Base-by-base conservation (phyloP, 2,113 vertebrate genomes). In the Turnix velox region DNA sequence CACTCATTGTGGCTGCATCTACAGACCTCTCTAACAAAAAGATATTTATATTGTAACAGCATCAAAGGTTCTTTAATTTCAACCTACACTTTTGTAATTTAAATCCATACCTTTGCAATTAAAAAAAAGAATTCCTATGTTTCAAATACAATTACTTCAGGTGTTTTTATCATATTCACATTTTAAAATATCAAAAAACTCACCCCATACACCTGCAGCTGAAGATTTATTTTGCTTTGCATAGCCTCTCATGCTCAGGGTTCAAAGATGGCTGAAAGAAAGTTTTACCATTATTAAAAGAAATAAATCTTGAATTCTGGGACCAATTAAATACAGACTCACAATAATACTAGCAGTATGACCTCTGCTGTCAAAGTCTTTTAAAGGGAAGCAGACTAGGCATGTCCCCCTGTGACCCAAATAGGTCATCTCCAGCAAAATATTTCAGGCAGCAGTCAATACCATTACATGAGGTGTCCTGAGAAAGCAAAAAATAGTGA, bases 161-260 rank as follows among this genome's bases (percentile, higher is more conserved):
- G 78, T 40, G 7, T 84, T 35, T 16, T 3, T 20, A 28, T 69
- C 1, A 10, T 31, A 73, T 91, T 55, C 76, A n/a, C 8, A 62
- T 28, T 65, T 57, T 52, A 84, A 93, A 94, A 18, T 30, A 61
- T 25, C 4, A 95, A 69, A 87, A 86, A 45, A n/a, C 97, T 98
- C 94, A 98, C 98, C 98, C 98, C 98, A 98, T 49, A 98, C 98
- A 93, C 98, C 97, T 37, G 96, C 96, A 93, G 97, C 95, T 96
- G 97, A 95, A 75, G 97, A 97, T 94, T 97, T 98, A 92, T 96
- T 97, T 90, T 97, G 97, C 96, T 97, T 97, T 96, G 96, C n/a
- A 87, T 96, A 97, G 97, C 92, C 96, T 96, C 75, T 98, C 97
- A 76, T 97, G 96, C 77, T 98, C 97, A 91, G 98, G 98, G 93